phyloP scores from a whole-genome alignment of 2,888 invertebrate genomes.

The Phortica magna region DNA sequence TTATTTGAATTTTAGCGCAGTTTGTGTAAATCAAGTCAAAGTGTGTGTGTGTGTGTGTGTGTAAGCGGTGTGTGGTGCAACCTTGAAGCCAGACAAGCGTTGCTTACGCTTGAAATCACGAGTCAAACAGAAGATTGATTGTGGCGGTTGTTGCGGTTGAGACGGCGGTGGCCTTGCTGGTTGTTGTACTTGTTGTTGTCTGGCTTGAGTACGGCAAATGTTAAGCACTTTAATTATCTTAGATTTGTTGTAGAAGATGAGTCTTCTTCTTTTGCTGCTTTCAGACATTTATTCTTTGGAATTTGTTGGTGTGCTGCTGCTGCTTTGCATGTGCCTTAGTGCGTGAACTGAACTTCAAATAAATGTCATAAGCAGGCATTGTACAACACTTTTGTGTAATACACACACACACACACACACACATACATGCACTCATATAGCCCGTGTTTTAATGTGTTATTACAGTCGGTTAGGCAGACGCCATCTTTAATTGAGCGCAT shows the following conservation, averaged over 20 bases:
- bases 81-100: too few species aligned
- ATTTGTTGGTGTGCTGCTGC: not conserved
- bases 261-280: not conserved
- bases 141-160: conserved; percentile 49
- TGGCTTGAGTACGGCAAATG: not conserved
- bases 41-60: not conserved
- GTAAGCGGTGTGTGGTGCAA: too few species aligned
- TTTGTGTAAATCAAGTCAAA: conserved; percentile 28
- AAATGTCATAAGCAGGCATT: conserved; percentile 32
- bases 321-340: not conserved
- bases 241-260: not conserved
- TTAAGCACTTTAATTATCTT: conserved; percentile 33
- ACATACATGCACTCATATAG: not conserved
- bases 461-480: conserved; percentile 31
- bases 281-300: not conserved
- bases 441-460: conserved; percentile 20
- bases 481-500: conserved; percentile 34
- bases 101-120: too few species aligned
- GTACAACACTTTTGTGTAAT: conserved; percentile 16
- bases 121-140: conserved; percentile 61
- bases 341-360: conserved; percentile 29
- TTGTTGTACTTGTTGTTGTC: not conserved
- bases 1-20: not conserved
- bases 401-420: not conserved
- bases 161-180: conserved; percentile 24